Base-by-base conservation (phyloP, 2,797 vertebrate genomes). In the Peromyscus eremicus region DNA sequence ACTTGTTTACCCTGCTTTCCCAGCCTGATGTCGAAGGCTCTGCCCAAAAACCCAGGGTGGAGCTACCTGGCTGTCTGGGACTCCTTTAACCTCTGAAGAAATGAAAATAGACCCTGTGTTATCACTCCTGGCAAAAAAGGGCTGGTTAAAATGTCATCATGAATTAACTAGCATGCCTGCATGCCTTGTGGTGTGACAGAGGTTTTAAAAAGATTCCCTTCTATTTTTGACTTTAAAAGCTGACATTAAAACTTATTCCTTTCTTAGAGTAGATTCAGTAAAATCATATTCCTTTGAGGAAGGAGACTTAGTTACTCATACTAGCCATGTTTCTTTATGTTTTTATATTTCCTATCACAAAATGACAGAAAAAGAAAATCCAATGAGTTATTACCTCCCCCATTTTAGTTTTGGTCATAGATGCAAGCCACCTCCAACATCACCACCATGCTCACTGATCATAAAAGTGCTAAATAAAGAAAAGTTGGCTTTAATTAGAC, bases 151-250 rank as follows among this genome's bases (percentile, higher is more conserved):
- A 95, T 96, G 97, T 94, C 97, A 97, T 68, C 79, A 3, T 40
- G 95, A 95, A 92, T 97, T 92, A 96, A 71, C 96, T 86, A 92
- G 73, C 76, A 34, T 94, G 93, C 84, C 71, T 96, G 43, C 87
- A 81, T 90, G 95, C 88, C 83, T 95, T 70, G 6, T 79, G 82
- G 23, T 84, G 73, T 49, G 62, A 40, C 92, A 81, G 81, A 94
- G 68, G 89, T 95, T 89, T 97, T 97, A 91, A 93, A 95, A 95
- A 86, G 13, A 0, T 81, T 95, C 75, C 71, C 71, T 86, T 91
- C 92, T 97, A 87, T 91, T 97, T 97, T 97, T 96, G 70, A 94
- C 95, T 94, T 96, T 92, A 62, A 76, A 95, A 79, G 55, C 64
- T 96, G 89, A 85, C 79, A 89, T 94, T 95, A 86, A 86, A 96